A percentile compares a stretch with the other conserved stretches of the same genome.
These are phyloP conservation scores for Andrena chrysosceles DNA, from an alignment of 2,888 invertebrate species.

Conservation along the genomic window DNA sequence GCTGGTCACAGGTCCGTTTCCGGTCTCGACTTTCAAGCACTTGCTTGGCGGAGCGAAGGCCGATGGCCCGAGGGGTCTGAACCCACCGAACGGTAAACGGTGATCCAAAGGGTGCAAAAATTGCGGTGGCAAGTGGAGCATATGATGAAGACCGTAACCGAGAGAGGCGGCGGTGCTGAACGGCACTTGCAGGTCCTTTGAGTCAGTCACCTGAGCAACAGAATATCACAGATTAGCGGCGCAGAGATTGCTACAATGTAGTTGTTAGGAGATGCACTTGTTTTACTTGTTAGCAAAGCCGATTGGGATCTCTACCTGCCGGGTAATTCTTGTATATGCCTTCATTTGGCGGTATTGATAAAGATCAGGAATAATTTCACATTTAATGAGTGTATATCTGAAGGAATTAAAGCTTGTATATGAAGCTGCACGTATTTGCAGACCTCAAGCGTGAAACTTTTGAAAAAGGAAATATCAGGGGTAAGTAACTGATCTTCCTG, in stretches of 20 bases:
- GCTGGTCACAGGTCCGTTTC: slow-evolving; percentile 72
- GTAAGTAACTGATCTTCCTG: background rate
- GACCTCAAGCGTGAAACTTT: background rate
- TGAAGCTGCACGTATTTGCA: background rate
- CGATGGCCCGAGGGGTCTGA: slow-evolving; percentile 88
- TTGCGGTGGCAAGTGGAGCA: slow-evolving; percentile 90
- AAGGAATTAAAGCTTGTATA: background rate
- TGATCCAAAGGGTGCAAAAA: slow-evolving; percentile 90
- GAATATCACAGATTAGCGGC: background rate
- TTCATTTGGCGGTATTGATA: background rate
- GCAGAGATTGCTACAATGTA: background rate
- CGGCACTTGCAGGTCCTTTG: slow-evolving; percentile 89
- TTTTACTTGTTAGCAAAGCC: background rate
- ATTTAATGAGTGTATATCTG: no score
- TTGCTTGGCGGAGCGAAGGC: slow-evolving; percentile 90
- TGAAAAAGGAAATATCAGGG: background rate
- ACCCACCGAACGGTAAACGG: slow-evolving; percentile 87
- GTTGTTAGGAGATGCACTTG: background rate
- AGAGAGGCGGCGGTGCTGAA: slow-evolving; percentile 86
- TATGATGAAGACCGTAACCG: slow-evolving; percentile 88
- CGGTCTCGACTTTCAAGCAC: slow-evolving; percentile 85
- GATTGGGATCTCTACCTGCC: background rate
- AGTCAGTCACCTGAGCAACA: slow-evolving; percentile 78
- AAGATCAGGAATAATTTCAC: background rate
- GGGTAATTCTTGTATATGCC: background rate